Evolutionary conservation across 2,888 invertebrate genomes (phyloP), one percentile per base, ranked within the genome.

Genomic region (Agrochola lota): DNA sequence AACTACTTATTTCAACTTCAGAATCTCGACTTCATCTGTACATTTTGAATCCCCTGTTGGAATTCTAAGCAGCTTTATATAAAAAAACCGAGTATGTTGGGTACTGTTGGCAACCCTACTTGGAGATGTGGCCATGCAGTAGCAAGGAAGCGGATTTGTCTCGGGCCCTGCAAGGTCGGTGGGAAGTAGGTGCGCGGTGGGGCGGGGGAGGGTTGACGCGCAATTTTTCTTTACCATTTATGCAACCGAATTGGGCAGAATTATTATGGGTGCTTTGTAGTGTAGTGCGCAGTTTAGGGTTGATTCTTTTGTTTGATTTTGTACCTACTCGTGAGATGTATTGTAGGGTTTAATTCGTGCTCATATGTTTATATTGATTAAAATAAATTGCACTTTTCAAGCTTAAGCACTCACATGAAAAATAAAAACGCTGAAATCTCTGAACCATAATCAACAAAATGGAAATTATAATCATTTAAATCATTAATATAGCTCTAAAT

Each of bases 151-250:
- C 83, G 84, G 85, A 86, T 90, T 88, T 83, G 87, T 90, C 90
- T 90, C 88, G 85, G 77, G 49, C 74, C 62, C 81, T 83, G 80
- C 90, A 90, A 90, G 90, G 90, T 90, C 90, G 88, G 85, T 77
- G 66, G 78, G 57, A 78, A 76, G 73, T 79, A 72, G 77, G 79
- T 46, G 40, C 30, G 83, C 62, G 30, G 64, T 46, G 12, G 30
- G 52, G 35, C 40, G 73, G 62, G 66, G 74, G 83, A 69, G 80
- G 84, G 80, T 59, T 67, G 72, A 62, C 74, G 75, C 80, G 82
- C 71, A 80, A 85, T 86, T 87, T 85, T 84, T 77, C 81, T 85
- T 80, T 77, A 72, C 78, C 74, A 87, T 85, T 87, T 88, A 86
- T 86, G 83, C 88, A 81, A 80, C 80, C 74, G 85, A 86, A 85